Evolutionary conservation across 2,797 vertebrate species (phyloP).

Genomic region (Scomberomorus guttatus): DNA sequence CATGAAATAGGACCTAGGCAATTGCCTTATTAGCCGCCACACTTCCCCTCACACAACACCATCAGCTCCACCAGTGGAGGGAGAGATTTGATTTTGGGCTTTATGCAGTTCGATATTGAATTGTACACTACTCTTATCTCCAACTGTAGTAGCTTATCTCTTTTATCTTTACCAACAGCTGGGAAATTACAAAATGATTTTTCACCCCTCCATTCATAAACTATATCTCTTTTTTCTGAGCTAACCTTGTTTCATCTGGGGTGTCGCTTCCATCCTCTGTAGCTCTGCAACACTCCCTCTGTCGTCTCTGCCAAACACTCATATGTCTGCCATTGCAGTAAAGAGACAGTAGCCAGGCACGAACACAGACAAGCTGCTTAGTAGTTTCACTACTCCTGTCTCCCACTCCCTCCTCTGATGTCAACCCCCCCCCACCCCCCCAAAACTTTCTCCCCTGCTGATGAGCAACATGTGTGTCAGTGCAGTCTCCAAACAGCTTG

Average conservation of each 20-base stretch:
- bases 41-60: constrained; percentile 36
- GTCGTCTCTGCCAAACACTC: constrained; percentile 54
- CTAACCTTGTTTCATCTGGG: constrained; percentile 47
- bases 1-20: constrained; percentile 54
- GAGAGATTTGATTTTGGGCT: constrained; percentile 49
- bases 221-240: constrained; percentile 30
- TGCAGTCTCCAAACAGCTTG: constrained; percentile 63
- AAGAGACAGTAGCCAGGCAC: constrained; percentile 63
- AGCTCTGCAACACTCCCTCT: constrained; percentile 48
- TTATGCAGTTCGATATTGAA: constrained; percentile 42
- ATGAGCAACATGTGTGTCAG: constrained; percentile 67
- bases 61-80: constrained; percentile 38
- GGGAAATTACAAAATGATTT: constrained; percentile 17
- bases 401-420: constrained; percentile 20
- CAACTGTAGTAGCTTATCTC: constrained; percentile 11
- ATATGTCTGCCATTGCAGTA: constrained; percentile 59
- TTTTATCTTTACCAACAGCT: constrained; percentile 35
- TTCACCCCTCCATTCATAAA: constrained; percentile 32
- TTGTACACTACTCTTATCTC: constrained; percentile 29
- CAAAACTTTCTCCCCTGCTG: constrained; percentile 34
- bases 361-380: constrained; percentile 60
- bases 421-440: background rate
- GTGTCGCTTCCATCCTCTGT: constrained; percentile 46
- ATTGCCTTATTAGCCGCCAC: constrained; percentile 34
- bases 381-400: constrained; percentile 39